Evolutionary conservation across 2,113 vertebrate species (phyloP).

Genomic region (Tachuris rubrigastra): DNA sequence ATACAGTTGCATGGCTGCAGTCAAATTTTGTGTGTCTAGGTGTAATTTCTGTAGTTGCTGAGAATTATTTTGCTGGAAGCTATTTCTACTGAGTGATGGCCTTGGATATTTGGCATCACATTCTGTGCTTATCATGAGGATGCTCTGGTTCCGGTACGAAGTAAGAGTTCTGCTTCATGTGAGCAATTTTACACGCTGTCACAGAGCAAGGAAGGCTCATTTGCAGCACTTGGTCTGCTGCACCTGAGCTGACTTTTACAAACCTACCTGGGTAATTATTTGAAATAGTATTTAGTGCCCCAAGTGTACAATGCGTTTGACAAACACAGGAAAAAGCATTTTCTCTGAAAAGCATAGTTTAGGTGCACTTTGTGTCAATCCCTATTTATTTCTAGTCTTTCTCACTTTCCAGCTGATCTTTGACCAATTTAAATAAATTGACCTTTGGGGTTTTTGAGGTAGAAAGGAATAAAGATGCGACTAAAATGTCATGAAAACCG

Average conservation of each 20-base stretch:
- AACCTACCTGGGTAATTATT: background rate
- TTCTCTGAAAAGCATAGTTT: background rate
- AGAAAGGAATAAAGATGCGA: constrained; percentile 21
- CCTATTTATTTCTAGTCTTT: background rate
- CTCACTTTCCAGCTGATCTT: background rate
- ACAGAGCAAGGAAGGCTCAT: background rate
- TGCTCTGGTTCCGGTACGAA: background rate
- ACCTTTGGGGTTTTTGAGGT: constrained; percentile 40
- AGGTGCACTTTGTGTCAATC: background rate
- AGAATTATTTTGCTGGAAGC: background rate
- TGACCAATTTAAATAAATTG: constrained; percentile 53
- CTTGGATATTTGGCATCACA: background rate
- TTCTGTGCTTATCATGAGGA: background rate
- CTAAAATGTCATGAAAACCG: background rate
- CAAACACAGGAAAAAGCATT: background rate
- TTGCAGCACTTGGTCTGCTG: background rate
- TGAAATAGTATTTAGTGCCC: background rate
- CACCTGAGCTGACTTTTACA: background rate
- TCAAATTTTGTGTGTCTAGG: background rate
- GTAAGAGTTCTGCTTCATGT: background rate
- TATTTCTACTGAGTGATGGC: background rate
- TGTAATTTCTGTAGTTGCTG: background rate
- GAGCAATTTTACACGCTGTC: background rate
- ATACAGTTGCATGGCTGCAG: background rate
- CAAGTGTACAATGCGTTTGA: background rate